Evolutionary conservation across 2,113 vertebrate genomes (phyloP), one percentile per base, ranked within the genome.

Genomic region (Sus scrofa): DNA sequence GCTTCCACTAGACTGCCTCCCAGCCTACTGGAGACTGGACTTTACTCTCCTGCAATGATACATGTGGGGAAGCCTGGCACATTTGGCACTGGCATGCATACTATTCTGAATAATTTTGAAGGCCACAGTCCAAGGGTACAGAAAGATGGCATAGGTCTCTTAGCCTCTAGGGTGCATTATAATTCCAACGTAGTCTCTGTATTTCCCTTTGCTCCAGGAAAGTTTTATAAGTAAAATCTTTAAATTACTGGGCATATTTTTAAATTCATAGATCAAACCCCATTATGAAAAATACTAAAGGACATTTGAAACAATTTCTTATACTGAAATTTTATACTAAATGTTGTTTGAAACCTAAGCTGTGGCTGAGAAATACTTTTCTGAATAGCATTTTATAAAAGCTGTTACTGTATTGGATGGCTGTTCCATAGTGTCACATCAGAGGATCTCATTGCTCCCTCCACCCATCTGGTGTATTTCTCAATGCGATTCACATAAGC

Each of bases 201-300:
- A 56, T 70, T 93, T 86, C 77, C 37, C 16, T 94, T 89, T 83
- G 32, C 44, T 86, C 32, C 18, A 86, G 24, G 54, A 30, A 89
- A 71, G n/a, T 91, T 85, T 92, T 78, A 89, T n/a, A 77, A 89
- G 15, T 86, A 91, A 96, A 96, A n/a, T 94, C 65, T 79, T 39
- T 30, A 83, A 91, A 86, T 30, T 16, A 94, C 73, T 75, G 67
- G 30, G 32, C 1, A 54, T 86, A 79, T 79, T 79, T 93, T 81
- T 50, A 14, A 83, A 91, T 89, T 89, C 54, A 91, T 52, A 78
- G 26, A 74, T 96, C 18, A 91, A 92, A 93, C 56, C 13, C 39
- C 39, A 91, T 94, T 68, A 70, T 62, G 68, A 65, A 22, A 89
- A 95, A 87, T 75, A 97, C 60, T 60, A 75, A 56, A 62, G 52